phyloP scores from a whole-genome alignment of 1,140 invertebrate genomes.

The Drosophila erecta region DNA sequence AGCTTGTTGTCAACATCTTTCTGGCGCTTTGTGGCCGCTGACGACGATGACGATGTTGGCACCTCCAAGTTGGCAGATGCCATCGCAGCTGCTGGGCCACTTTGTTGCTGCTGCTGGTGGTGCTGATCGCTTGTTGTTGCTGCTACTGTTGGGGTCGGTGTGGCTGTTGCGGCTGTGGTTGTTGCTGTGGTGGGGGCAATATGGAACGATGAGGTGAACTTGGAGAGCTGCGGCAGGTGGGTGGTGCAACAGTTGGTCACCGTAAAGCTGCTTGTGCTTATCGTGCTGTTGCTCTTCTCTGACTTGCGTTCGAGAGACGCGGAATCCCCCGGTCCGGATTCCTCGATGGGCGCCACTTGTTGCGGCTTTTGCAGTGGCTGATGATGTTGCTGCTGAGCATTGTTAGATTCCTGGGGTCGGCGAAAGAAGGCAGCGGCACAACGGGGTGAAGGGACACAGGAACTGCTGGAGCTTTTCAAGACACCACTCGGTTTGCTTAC shows the following conservation, averaged over 20 bases:
- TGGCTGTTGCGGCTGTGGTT: slow-evolving; percentile 23
- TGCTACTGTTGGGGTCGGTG: slow-evolving; percentile 12
- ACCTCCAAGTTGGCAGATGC: slow-evolving; percentile 33
- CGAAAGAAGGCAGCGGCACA: slow-evolving; percentile 69
- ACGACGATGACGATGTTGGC: slow-evolving; percentile 39
- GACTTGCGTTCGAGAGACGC: slow-evolving; percentile 76
- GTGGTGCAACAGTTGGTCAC: slow-evolving; percentile 80
- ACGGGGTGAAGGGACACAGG: slow-evolving; percentile 57
- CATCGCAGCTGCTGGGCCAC: slow-evolving; percentile 6
- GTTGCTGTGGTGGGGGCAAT: slow-evolving; percentile 49
- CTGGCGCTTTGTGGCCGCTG: slow-evolving; percentile 76
- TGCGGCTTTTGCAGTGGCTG: slow-evolving; percentile 17
- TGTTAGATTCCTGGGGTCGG: slow-evolving; percentile 44
- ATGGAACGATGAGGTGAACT: slow-evolving; percentile 82
- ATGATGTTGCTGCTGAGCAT: slow-evolving; percentile 8
- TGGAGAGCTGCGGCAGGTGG: slow-evolving; percentile 78
- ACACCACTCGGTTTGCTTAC: slow-evolving; percentile 46
- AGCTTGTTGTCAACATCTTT: slow-evolving; percentile 84
- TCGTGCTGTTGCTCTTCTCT: slow-evolving; percentile 80
- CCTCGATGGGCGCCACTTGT: slow-evolving; percentile 29
- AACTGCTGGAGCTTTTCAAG: slow-evolving; percentile 58
- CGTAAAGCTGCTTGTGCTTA: slow-evolving; percentile 79
- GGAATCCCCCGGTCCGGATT: slow-evolving; percentile 29
- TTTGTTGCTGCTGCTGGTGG: slow-evolving; percentile 35
- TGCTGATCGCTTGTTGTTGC: slow-evolving; percentile 26